Conservation (phyloP, 1,140 invertebrate genomes). For the Ectropis grisescens region DNA sequence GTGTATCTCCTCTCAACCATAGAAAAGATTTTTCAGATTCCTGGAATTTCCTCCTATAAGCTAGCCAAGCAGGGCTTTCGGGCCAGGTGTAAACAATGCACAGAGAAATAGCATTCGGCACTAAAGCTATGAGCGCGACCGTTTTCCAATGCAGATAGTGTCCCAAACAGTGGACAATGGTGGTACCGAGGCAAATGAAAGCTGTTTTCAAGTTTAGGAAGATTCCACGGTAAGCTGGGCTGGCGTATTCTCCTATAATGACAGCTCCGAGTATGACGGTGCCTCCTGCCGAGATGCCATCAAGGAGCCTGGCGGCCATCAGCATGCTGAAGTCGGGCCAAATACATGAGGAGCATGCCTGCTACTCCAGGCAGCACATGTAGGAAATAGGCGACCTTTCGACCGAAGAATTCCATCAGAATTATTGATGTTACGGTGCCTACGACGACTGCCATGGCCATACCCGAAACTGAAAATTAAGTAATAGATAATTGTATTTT, state of each 20-base stretch:
- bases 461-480: conserved; percentile 41
- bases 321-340: conserved; percentile 21
- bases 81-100: conserved; percentile 28
- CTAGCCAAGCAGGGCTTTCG: conserved; percentile 32
- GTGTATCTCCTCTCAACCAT: conserved; percentile 27
- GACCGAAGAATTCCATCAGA: conserved; percentile 40
- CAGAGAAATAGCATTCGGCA: conserved; percentile 20
- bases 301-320: conserved; percentile 24
- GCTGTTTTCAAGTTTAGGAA: conserved; percentile 27
- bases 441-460: conserved; percentile 33
- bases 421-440: conserved; percentile 40
- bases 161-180: conserved; percentile 22
- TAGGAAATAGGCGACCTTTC: conserved; percentile 33
- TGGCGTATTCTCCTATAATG: conserved; percentile 33
- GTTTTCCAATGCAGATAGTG: conserved; percentile 22
- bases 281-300: conserved; percentile 32
- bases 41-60: conserved; percentile 23
- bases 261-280: conserved; percentile 21
- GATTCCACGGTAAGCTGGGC: conserved; percentile 26
- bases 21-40: conserved; percentile 23
- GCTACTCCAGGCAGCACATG: conserved; percentile 31
- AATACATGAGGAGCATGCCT: conserved; percentile 38
- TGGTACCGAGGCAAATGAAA: conserved; percentile 18
- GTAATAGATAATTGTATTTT: background rate
- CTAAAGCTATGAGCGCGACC: conserved; percentile 19